These are phyloP conservation scores for Girardinichthys multiradiatus DNA, from an alignment of 2,113 vertebrate genomes.

Conservation along the genomic window DNA sequence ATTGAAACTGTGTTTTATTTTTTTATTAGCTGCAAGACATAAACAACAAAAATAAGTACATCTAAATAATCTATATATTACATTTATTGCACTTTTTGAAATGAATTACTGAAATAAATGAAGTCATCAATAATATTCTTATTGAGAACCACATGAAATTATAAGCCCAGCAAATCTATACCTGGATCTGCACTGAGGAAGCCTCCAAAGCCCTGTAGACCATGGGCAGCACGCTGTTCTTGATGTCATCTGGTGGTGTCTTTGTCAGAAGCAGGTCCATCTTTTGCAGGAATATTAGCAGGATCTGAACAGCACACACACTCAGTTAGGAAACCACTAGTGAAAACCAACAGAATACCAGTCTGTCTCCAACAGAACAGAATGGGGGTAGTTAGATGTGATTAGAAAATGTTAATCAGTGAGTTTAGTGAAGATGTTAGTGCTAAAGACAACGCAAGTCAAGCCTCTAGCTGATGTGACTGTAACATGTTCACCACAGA, in stretches of 20 bases:
- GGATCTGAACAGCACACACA: constrained; percentile 81
- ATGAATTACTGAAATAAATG: too few species aligned
- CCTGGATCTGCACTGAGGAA: constrained; percentile 98
- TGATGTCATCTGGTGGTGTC: constrained; percentile 96
- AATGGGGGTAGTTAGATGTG: background rate
- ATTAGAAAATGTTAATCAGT: background rate
- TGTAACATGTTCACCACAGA: constrained; percentile 32
- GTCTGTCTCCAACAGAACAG: background rate
- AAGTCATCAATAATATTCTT: too few species aligned
- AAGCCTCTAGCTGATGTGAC: constrained; percentile 15
- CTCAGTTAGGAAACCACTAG: background rate
- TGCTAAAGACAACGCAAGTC: constrained; percentile 22
- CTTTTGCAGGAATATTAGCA: constrained; percentile 99
- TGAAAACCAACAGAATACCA: background rate
- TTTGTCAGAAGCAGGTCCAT: constrained; percentile 98
- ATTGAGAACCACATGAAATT: background rate
- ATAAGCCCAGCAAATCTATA: constrained; percentile 50
- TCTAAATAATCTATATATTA: too few species aligned
- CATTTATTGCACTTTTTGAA: too few species aligned
- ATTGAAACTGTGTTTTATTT: too few species aligned
- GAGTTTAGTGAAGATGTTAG: constrained; percentile 27
- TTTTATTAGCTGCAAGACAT: too few species aligned
- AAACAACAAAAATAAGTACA: too few species aligned
- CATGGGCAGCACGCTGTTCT: constrained; percentile 95
- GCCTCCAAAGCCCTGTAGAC: constrained; percentile 97